phyloP scores from a whole-genome alignment of 2,113 vertebrate species.

The Chloebia gouldiae region DNA sequence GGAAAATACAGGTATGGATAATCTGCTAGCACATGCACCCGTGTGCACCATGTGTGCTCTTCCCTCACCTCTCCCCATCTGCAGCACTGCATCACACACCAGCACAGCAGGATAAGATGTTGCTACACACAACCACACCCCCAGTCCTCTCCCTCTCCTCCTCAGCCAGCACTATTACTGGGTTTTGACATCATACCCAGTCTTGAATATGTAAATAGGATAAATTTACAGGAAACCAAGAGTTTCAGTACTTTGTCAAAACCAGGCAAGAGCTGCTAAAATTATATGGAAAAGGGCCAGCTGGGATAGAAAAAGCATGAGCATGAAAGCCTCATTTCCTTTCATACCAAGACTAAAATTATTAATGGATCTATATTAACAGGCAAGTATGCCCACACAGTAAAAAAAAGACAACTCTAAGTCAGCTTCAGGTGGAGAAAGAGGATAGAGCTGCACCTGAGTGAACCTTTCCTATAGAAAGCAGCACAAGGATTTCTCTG shows the following conservation, averaged over 20 bases:
- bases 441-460: background rate
- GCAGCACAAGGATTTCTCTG: background rate
- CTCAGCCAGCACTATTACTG: background rate
- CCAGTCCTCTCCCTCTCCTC: background rate
- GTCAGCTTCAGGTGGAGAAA: background rate
- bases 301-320: background rate
- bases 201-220: background rate
- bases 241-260: background rate
- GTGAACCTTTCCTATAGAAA: background rate
- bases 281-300: background rate
- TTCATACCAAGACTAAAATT: background rate
- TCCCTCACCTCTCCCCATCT: background rate
- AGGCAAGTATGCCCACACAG: background rate
- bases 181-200: background rate
- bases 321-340: background rate
- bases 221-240: background rate
- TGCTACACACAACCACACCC: background rate
- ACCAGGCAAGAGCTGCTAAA: background rate
- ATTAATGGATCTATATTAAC: background rate
- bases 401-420: background rate
- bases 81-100: background rate
- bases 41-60: no score
- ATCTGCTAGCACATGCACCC: rapidly evolving
- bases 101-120: background rate
- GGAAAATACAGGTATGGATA: background rate